Evolutionary conservation across 1,140 invertebrate species (phyloP), one percentile per base, ranked within the genome.

Genomic region (Lycorma delicatula): DNA sequence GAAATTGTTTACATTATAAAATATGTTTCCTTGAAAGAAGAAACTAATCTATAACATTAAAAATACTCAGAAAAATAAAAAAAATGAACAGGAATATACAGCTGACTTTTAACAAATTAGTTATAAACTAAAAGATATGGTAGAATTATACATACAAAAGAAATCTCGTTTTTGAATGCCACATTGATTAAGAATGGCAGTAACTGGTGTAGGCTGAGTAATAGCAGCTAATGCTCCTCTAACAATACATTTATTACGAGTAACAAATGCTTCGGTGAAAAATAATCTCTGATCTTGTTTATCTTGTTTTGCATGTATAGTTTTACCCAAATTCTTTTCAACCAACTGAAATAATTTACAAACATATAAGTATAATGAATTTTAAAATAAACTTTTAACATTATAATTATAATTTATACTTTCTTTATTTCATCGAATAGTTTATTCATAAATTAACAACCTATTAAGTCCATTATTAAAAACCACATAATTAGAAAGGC

Each of bases 201-300:
- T 77, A 49, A 97, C 73, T 50, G 86, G 79, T 12, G 86, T 90
- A 13, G 95, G 94, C 66, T 84, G 85, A 1, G 91, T 89, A 1
- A 95, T 75, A n/a, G 89, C 94, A 61, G 83, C 81, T 48, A 98
- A 74, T 16, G 88, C 86, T 27, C 94, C 95, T 58, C 85, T 77
- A 51, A 98, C 84, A 71, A 87, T 87, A 16, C 89, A 84, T 72
- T 83, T 88, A 70, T 89, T 90, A 66, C 86, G 81, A 28, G 83
- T 79, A 54, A 98, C 83, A 76, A 89, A 97, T 13, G 83, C 83
- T 68, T 93, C 86, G 1, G 93, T 98, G 67, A 92, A 97, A 69
- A 97, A 87, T 22, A 91, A 75, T 63, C 84, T 82, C 1, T 80
- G 77, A 74, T 97, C 90, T 61, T 82, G 82, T 18, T 79, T 73